phyloP scores from a whole-genome alignment of 2,113 vertebrate species.

The Sphaerodactylus townsendi region DNA sequence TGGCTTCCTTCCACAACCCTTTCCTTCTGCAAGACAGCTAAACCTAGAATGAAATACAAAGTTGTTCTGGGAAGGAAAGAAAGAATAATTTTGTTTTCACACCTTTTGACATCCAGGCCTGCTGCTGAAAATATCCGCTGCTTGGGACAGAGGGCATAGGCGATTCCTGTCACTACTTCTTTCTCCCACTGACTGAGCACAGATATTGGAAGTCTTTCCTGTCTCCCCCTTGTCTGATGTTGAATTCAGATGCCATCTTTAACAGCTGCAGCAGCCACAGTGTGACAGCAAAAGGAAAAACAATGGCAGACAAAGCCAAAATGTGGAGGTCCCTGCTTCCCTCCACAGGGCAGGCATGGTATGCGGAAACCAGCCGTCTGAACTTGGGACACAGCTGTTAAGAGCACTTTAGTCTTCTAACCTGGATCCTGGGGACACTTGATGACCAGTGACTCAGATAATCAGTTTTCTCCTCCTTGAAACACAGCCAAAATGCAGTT shows the following conservation, averaged over 20 bases:
- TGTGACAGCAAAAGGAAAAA: constrained; percentile 71
- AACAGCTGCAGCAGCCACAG: constrained; percentile 43
- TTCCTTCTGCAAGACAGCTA: constrained; percentile 3
- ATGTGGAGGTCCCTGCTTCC: constrained; percentile 69
- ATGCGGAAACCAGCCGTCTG: constrained; percentile 57
- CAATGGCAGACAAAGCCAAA: constrained; percentile 59
- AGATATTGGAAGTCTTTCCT: constrained; percentile 55
- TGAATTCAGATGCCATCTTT: constrained; percentile 62
- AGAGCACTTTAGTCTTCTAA: constrained; percentile 72
- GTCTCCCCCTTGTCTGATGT: constrained; percentile 60
- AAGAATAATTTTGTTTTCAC: constrained; percentile 18
- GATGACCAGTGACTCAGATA: constrained; percentile 66
- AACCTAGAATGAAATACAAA: constrained; percentile 22
- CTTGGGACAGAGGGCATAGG: constrained; percentile 37
- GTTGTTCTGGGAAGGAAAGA: neutral
- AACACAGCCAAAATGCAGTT: constrained; percentile 40
- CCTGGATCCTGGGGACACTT: constrained; percentile 61
- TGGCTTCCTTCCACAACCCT: constrained; percentile 34
- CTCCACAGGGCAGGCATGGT: constrained; percentile 64
- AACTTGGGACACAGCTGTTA: constrained; percentile 72
- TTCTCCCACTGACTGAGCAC: constrained; percentile 49
- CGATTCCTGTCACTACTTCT: constrained; percentile 48
- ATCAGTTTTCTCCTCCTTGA: constrained; percentile 46
- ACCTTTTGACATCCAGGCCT: constrained; percentile 20
- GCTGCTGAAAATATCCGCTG: neutral